Evolutionary conservation across 2,113 vertebrate genomes (phyloP).

Genomic region (Origma solitaria): DNA sequence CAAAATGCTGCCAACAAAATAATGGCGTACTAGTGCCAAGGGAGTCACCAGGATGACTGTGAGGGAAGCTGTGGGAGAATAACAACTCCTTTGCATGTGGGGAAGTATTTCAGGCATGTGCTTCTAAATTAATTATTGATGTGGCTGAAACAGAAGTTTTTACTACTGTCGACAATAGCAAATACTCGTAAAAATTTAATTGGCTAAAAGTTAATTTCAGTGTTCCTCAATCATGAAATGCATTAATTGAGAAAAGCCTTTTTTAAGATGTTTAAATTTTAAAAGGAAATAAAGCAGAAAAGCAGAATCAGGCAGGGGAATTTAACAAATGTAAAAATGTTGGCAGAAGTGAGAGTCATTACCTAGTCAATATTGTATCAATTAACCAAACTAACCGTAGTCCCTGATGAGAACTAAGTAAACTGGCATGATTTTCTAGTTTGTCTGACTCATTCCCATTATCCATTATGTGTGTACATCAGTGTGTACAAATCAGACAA

Average conservation of each 20-base stretch:
- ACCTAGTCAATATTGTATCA: conserved; percentile 28
- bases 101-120: conserved; percentile 60
- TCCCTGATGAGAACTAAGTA: conserved; percentile 17
- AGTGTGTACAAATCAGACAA: not conserved
- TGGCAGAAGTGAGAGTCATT: conserved; percentile 31
- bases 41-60: conserved; percentile 49
- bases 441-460: not conserved
- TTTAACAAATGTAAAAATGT: conserved; percentile 49
- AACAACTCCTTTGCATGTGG: conserved; percentile 52
- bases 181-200: conserved; percentile 69
- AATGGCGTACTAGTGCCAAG: conserved; percentile 29
- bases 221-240: conserved; percentile 33
- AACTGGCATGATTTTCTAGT: conserved; percentile 25
- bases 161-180: conserved; percentile 69
- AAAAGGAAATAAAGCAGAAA: conserved; percentile 41
- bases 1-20: conserved; percentile 64
- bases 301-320: conserved; percentile 4
- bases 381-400: not conserved
- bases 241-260: conserved; percentile 37
- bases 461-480: not conserved
- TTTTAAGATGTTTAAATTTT: conserved; percentile 27
- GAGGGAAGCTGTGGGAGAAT: conserved; percentile 48
- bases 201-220: conserved; percentile 58
- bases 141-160: conserved; percentile 64
- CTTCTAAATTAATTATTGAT: conserved; percentile 68